Percentiles rank a stretch among this genome's conserved stretches.
These are phyloP conservation scores for Hystrix cristata DNA, from an alignment of 2,113 vertebrate species.

Conservation along the genomic window DNA sequence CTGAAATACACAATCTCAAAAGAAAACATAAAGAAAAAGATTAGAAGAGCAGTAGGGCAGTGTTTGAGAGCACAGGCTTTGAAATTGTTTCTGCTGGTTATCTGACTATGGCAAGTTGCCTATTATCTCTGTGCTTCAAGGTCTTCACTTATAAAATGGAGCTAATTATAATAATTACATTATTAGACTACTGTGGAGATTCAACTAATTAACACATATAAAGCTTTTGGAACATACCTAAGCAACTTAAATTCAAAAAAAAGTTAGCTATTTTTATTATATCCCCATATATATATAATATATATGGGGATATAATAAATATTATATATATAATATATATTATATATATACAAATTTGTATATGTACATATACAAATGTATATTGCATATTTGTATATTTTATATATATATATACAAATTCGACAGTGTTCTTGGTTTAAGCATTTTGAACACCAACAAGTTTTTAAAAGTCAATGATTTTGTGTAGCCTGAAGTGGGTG, in stretches of 20 bases:
- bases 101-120: background rate
- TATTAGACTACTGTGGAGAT: background rate
- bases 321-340: no score
- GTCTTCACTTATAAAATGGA: background rate
- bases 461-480: background rate
- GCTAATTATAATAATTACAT: background rate
- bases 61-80: background rate
- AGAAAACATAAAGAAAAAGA: background rate
- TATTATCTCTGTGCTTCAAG: background rate
- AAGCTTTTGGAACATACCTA: background rate
- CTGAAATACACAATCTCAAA: background rate
- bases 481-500: background rate
- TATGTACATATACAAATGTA: no score
- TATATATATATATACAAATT: background rate
- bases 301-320: no score
- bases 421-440: background rate
- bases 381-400: no score
- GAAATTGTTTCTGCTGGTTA: background rate
- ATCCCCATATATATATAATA: background rate
- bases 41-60: background rate
- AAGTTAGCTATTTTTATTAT: background rate
- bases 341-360: no score
- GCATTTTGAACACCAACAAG: background rate
- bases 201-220: background rate
- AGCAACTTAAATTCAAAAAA: background rate